Percentiles rank a stretch among this genome's conserved stretches.
Conservation (phyloP, 2,888 invertebrate species). For the Caenorhabditis angaria region DNA sequence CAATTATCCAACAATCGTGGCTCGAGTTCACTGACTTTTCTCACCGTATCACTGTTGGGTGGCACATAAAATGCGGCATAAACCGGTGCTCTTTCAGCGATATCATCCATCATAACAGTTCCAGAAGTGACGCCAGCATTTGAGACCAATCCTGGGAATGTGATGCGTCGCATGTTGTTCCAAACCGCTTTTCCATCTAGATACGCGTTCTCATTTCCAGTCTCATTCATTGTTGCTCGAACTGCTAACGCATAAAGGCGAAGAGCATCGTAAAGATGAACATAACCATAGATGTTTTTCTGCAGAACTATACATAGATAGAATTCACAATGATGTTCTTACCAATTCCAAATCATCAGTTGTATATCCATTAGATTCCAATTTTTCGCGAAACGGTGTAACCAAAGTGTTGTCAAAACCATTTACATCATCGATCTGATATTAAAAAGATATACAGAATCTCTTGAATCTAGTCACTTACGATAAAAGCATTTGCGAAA, state of each 20-base stretch:
- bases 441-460: background rate
- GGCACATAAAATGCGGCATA: slow-evolving; percentile 70
- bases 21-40: slow-evolving; percentile 68
- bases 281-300: slow-evolving; percentile 70
- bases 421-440: slow-evolving; percentile 69
- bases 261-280: slow-evolving; percentile 70
- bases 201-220: slow-evolving; percentile 55
- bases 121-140: slow-evolving; percentile 64
- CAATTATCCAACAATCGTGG: slow-evolving; percentile 61
- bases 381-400: slow-evolving; percentile 64
- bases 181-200: slow-evolving; percentile 66
- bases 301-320: slow-evolving; percentile 16
- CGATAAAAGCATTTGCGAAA: slow-evolving; percentile 68
- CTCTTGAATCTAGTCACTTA: slow-evolving; percentile 20
- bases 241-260: slow-evolving; percentile 68
- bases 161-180: slow-evolving; percentile 68
- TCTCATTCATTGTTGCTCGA: slow-evolving; percentile 55
- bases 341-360: slow-evolving; percentile 67
- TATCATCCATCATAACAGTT: slow-evolving; percentile 68
- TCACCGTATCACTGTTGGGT: slow-evolving; percentile 67
- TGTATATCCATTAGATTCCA: slow-evolving; percentile 63
- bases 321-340: background rate
- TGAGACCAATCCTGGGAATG: slow-evolving; percentile 62
- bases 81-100: slow-evolving; percentile 68
- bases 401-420: slow-evolving; percentile 70